A percentile compares a stretch with the other conserved stretches of the same genome.
These are phyloP conservation scores for Trachelus troglodyta DNA, from an alignment of 2,888 invertebrate genomes.

Conservation along the genomic window DNA sequence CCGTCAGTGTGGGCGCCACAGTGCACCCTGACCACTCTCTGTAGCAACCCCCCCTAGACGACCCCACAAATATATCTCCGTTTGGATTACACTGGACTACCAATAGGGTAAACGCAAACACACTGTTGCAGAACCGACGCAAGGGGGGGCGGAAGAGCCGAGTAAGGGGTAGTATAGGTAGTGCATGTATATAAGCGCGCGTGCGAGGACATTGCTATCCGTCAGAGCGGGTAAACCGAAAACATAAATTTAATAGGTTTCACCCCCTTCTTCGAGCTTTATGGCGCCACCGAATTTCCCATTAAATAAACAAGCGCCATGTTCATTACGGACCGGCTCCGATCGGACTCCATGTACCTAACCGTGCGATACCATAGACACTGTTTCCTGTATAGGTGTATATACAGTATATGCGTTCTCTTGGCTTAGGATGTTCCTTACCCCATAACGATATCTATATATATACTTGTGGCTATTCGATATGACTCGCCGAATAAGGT, in stretches of 20 bases:
- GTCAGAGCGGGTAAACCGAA: conserved; percentile 66
- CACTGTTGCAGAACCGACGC: conserved; percentile 30
- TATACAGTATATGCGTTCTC: neutral
- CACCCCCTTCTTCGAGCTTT: conserved; percentile 62
- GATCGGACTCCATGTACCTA: conserved; percentile 14
- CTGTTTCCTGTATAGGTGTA: neutral
- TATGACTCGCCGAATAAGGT: neutral
- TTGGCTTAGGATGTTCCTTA: neutral
- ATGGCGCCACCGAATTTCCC: conserved; percentile 66
- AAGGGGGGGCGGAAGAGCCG: conserved; percentile 21
- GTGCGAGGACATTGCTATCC: conserved; percentile 63
- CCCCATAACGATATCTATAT: neutral
- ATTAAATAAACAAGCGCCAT: conserved; percentile 66
- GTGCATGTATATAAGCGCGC: conserved; percentile 38
- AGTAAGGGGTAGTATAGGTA: conserved; percentile 12
- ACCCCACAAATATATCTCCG: conserved; percentile 44
- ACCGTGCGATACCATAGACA: neutral
- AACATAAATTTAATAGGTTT: conserved; percentile 66
- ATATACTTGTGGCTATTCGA: neutral
- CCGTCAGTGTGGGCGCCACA: conserved; percentile 47
- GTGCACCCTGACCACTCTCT: conserved; percentile 28
- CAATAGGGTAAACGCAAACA: conserved; percentile 51
- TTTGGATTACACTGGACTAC: conserved; percentile 58
- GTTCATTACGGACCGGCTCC: conserved; percentile 58
- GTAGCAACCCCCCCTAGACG: conserved; percentile 23